These are phyloP conservation scores for Chouioia cunea DNA, from an alignment of 2,888 invertebrate species.

Conservation along the genomic window DNA sequence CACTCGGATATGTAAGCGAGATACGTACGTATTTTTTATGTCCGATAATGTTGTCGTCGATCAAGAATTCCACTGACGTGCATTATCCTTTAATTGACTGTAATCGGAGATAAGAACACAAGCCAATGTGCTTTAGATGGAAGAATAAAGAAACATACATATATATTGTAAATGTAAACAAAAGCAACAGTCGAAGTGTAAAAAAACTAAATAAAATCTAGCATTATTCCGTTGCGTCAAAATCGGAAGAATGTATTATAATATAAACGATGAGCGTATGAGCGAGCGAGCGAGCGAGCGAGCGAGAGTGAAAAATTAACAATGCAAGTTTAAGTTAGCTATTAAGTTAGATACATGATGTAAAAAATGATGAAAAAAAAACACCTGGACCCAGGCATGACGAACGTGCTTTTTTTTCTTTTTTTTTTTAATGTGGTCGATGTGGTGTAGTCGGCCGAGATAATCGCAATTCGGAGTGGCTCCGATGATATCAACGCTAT, in stretches of 20 bases:
- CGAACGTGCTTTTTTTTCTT: constrained; percentile 21
- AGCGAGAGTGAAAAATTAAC: constrained; percentile 23
- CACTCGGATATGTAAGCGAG: no score
- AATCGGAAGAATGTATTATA: constrained; percentile 40
- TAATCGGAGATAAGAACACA: constrained; percentile 14
- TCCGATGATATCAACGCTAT: constrained; percentile 45
- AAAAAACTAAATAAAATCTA: constrained; percentile 32
- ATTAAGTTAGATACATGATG: constrained; percentile 35
- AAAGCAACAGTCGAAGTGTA: constrained; percentile 41
- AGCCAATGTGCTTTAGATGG: constrained; percentile 38
- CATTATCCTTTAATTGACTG: constrained; percentile 24
- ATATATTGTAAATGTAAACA: constrained; percentile 42
- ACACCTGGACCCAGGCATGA: constrained; percentile 13
- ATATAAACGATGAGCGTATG: constrained; percentile 2
- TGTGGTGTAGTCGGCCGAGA: constrained; percentile 7
- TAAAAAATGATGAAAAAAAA: constrained; percentile 34
- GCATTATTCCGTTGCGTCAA: constrained; percentile 34
- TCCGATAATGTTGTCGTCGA: neutral
- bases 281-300: constrained; percentile 15
- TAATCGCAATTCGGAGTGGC: neutral
- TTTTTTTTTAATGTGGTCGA: neutral
- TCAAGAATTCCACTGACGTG: constrained; percentile 6
- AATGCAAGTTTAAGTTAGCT: constrained; percentile 31
- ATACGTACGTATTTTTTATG: neutral
- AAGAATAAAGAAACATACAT: neutral